Conservation (phyloP, 1,140 invertebrate genomes). For the Scaptomyza graminum region DNA sequence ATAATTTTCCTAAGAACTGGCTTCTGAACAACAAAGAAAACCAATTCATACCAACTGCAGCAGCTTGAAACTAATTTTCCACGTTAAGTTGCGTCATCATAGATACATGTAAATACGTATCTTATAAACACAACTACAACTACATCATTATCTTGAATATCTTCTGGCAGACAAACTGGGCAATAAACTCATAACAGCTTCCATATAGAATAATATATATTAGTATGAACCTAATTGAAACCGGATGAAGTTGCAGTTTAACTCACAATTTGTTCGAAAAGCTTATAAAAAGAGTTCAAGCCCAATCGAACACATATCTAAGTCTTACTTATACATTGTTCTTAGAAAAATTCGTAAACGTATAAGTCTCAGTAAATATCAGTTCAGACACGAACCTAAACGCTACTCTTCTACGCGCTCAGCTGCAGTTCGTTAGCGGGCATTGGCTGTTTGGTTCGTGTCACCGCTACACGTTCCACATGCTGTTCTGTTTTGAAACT, state of each 20-base stretch:
- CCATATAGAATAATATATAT: too few relatives aligned
- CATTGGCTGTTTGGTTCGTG: conserved; percentile 4
- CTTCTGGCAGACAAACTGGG: too few relatives aligned
- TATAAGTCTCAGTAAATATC: neutral
- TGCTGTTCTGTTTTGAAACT: conserved; percentile 1
- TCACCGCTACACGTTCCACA: conserved; percentile 16
- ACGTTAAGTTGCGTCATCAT: neutral
- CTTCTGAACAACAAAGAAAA: neutral
- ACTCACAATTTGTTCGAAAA: neutral
- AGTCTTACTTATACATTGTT: neutral
- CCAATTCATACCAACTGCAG: neutral
- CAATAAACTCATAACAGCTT: too few relatives aligned
- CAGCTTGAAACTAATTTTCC: neutral
- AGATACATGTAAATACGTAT: neutral
- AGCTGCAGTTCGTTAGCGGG: neutral
- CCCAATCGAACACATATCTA: neutral
- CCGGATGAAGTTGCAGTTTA: neutral
- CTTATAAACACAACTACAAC: neutral
- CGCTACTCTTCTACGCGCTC: conserved; percentile 8
- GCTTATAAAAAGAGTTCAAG: neutral
- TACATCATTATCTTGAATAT: too few relatives aligned
- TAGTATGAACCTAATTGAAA: neutral
- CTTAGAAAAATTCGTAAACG: neutral
- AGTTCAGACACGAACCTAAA: conserved; percentile 20
- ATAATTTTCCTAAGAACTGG: neutral